Evolutionary conservation across 1,140 invertebrate genomes (phyloP), one percentile per base, ranked within the genome.

Genomic region (Teleogryllus occipitalis): DNA sequence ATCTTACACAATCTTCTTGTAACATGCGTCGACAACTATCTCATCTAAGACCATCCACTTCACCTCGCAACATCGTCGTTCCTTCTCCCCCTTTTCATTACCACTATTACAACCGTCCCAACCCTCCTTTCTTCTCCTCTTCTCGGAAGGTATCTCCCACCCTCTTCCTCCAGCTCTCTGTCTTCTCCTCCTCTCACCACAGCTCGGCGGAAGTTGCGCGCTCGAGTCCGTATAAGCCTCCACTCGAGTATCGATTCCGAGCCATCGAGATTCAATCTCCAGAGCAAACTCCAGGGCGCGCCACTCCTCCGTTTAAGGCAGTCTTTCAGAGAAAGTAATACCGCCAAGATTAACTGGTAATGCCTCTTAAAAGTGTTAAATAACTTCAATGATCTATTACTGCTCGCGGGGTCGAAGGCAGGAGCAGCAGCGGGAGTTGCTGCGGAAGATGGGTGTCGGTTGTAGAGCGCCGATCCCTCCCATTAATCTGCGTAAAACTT

Each of bases 341-440:
- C 54, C 54, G 54, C 54, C 18, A 65, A 65, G 54, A 65, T 65
- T 65, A 65, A 65, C 54, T 18, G 18, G 10, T 18, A 18, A 65
- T 10, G 18, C 54, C 54, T 65, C 54, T 65, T 65, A 65, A 65
- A 65, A 65, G 54, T 65, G 54, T 65, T 65, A 65, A 65, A 65
- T 65, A 65, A 65, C 54, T 65, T 65, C 54, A 65, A 65, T 65
- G 54, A 65, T 65, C 54, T 65, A 65, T 65, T 65, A 65, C 54
- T 18, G 10, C 54, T 39, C 54, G 10, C 54, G 54, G 7, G 54
- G 54, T 65, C 10, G 54, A 18, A 0, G 54, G 54, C 10, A 10
- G 54, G 10, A 18, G 54, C 10, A 7, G 18, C 18, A 7, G 54
- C 18, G 54, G 54, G 2, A 10, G 54, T 65, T 2, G 54, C 10